These are phyloP conservation scores for Sylvia atricapilla DNA, from an alignment of 2,113 vertebrate genomes.

Conservation along the genomic window DNA sequence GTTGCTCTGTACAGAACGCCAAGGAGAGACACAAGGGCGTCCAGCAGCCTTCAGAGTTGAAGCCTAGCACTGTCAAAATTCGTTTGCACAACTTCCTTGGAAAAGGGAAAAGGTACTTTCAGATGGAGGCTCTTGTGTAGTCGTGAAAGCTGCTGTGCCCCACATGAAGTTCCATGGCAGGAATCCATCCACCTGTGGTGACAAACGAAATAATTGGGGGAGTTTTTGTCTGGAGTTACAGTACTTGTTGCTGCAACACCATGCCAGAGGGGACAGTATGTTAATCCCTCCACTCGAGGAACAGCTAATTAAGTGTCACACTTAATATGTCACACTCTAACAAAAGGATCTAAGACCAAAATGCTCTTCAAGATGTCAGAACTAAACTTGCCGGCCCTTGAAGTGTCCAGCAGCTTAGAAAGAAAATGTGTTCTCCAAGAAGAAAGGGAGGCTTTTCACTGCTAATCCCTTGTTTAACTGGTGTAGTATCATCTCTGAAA, in stretches of 20 bases:
- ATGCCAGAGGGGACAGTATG: neutral
- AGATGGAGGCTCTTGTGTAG: neutral
- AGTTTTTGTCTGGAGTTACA: neutral
- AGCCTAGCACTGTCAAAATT: neutral
- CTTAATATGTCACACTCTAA: neutral
- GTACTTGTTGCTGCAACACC: neutral
- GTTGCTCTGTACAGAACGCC: neutral
- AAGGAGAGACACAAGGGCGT: neutral
- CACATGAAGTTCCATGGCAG: neutral
- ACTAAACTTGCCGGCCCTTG: neutral
- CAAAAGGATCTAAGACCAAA: neutral
- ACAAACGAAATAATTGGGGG: neutral
- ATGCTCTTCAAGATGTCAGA: neutral
- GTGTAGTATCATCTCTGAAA: neutral
- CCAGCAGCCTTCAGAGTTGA: neutral
- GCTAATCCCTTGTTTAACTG: neutral
- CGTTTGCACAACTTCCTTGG: neutral
- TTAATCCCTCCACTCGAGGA: neutral
- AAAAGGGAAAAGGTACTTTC: neutral
- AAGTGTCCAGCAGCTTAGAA: neutral
- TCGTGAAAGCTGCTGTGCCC: neutral
- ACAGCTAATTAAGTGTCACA: neutral
- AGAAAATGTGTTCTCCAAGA: neutral
- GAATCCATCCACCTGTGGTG: neutral
- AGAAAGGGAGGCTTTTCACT: neutral